phyloP scores from a whole-genome alignment of 2,113 vertebrate species.

The Girardinichthys multiradiatus region DNA sequence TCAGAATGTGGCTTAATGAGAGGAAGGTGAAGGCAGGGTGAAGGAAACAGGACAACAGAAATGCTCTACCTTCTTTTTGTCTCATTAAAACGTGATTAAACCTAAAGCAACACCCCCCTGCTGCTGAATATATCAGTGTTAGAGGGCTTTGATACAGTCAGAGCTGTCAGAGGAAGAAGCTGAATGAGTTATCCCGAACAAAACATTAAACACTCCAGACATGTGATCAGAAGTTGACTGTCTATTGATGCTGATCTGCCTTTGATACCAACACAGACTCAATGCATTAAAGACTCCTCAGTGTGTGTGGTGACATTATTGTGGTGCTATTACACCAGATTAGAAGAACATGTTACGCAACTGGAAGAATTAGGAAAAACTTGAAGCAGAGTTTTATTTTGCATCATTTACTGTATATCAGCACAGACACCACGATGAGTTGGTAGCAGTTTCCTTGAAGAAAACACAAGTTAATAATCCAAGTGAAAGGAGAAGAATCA shows the following conservation, averaged over 20 bases:
- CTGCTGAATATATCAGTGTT: background rate
- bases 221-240: slow-evolving; percentile 8
- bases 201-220: background rate
- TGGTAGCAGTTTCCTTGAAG: too few species aligned
- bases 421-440: too few species aligned
- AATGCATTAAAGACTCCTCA: slow-evolving; percentile 5
- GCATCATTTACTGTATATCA: too few species aligned
- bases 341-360: background rate
- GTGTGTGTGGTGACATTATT: background rate
- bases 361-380: background rate
- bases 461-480: background rate
- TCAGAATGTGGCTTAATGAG: slow-evolving; percentile 36
- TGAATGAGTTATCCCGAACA: background rate
- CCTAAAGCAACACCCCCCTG: background rate
- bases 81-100: slow-evolving; percentile 31
- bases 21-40: slow-evolving; percentile 6
- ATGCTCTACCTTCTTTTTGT: slow-evolving; percentile 17
- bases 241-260: slow-evolving; percentile 5
- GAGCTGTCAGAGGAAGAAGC: too few species aligned
- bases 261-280: slow-evolving; percentile 1
- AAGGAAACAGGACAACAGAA: background rate
- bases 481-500: too few species aligned
- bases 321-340: background rate
- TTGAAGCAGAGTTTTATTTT: background rate
- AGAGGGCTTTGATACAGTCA: slow-evolving; percentile 7